A percentile compares a stretch with the other conserved stretches of the same genome.
Evolutionary conservation across 2,888 invertebrate genomes (phyloP).

Genomic region (Ectropis crepuscularia): DNA sequence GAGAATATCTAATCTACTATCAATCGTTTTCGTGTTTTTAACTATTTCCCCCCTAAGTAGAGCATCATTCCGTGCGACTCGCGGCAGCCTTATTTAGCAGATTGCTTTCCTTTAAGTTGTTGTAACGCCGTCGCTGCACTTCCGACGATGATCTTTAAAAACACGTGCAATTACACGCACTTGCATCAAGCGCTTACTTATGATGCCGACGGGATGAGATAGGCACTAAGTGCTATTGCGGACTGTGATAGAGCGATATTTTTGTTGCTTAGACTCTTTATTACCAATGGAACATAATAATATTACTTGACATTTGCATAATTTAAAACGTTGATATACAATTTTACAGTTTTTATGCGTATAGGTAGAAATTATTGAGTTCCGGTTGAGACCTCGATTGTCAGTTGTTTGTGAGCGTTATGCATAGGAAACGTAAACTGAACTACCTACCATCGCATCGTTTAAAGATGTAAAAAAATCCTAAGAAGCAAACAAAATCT

Average conservation of each 20-base stretch:
- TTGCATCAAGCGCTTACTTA: slow-evolving; percentile 24
- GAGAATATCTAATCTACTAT: background rate
- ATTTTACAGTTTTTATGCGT: too few species aligned
- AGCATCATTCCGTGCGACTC: slow-evolving; percentile 54
- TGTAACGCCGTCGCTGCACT: slow-evolving; percentile 50
- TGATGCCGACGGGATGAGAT: slow-evolving; percentile 14
- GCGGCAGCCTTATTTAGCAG: slow-evolving; percentile 81
- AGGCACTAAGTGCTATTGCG: background rate
- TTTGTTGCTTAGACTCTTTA: too few species aligned
- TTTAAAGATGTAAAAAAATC: too few species aligned
- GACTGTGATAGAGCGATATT: background rate
- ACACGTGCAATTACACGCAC: slow-evolving; percentile 31
- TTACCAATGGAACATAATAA: too few species aligned
- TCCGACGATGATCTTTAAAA: slow-evolving; percentile 33
- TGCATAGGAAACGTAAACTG: too few species aligned
- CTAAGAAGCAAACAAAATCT: too few species aligned
- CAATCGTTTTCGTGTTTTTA: background rate
- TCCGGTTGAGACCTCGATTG: too few species aligned
- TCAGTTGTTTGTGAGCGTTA: too few species aligned
- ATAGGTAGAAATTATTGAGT: too few species aligned
- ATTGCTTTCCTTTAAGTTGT: slow-evolving; percentile 85
- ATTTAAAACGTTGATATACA: too few species aligned
- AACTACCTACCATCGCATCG: too few species aligned
- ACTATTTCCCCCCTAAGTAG: slow-evolving; percentile 54
- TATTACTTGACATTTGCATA: too few species aligned